Percentiles rank a stretch among this genome's conserved stretches.
Evolutionary conservation across 2,797 vertebrate species (phyloP).

Genomic region (Helicolenus hilgendorfi): DNA sequence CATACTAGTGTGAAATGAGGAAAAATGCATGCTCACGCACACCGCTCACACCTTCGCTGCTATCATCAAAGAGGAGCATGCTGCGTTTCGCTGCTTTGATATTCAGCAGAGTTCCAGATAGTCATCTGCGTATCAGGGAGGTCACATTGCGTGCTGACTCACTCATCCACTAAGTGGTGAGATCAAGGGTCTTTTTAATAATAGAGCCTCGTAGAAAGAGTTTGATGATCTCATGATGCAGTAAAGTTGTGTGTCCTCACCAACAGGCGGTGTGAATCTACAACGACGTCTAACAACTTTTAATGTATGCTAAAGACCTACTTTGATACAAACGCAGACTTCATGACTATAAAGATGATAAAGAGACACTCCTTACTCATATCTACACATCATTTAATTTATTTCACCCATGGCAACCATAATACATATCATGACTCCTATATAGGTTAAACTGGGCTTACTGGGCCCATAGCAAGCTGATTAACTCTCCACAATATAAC

Average conservation of each 20-base stretch:
- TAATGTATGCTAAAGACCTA: background rate
- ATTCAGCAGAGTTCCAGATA: constrained; percentile 34
- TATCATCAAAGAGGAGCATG: constrained; percentile 25
- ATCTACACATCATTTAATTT: background rate
- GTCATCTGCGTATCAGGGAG: constrained; percentile 29
- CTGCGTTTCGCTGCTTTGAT: constrained; percentile 41
- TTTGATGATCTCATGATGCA: constrained; percentile 14
- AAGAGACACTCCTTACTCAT: background rate
- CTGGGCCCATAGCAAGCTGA: too few species aligned
- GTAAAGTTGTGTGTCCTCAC: background rate
- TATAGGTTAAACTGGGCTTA: too few species aligned
- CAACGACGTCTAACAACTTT: background rate
- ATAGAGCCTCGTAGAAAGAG: constrained; percentile 16
- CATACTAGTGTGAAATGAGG: background rate
- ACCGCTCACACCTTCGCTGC: background rate
- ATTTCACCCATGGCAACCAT: background rate
- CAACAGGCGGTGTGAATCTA: background rate
- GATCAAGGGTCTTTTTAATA: constrained; percentile 47
- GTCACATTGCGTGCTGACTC: constrained; percentile 30
- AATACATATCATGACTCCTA: too few species aligned
- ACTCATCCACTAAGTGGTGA: constrained; percentile 41
- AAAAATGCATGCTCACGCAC: background rate
- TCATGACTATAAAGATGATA: background rate
- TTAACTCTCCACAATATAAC: too few species aligned
- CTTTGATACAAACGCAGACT: background rate